Percentiles rank a stretch among this genome's conserved stretches.
These are phyloP conservation scores for Volucella bombylans DNA, from an alignment of 2,888 invertebrate genomes.

Conservation along the genomic window DNA sequence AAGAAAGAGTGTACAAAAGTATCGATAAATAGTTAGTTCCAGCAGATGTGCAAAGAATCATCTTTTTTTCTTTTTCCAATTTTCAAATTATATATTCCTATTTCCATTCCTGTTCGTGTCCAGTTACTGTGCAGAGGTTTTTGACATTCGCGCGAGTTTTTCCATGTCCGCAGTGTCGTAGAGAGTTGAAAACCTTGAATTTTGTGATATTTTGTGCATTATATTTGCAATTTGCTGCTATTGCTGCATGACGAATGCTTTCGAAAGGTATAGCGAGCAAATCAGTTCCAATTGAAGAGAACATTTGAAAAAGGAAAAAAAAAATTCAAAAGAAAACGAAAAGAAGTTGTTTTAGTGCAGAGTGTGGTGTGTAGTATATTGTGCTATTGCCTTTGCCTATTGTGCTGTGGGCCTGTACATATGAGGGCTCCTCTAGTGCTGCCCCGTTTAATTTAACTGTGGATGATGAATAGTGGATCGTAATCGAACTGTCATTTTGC, in stretches of 20 bases:
- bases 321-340: slow-evolving; percentile 35
- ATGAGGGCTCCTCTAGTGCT: slow-evolving; percentile 35
- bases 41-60: slow-evolving; percentile 10
- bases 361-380: too few species aligned
- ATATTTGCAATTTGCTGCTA: background rate
- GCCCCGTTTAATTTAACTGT: slow-evolving; percentile 38
- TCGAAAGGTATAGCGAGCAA: slow-evolving; percentile 6
- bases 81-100: background rate
- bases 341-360: background rate
- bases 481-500: slow-evolving; percentile 61
- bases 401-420: slow-evolving; percentile 45
- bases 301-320: background rate
- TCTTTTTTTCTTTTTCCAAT: slow-evolving; percentile 3
- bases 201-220: slow-evolving; percentile 22
- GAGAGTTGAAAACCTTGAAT: slow-evolving; percentile 27
- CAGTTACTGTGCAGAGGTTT: background rate
- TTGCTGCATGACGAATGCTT: slow-evolving; percentile 23
- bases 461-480: slow-evolving; percentile 64
- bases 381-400: background rate
- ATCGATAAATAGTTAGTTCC: slow-evolving; percentile 24
- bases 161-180: background rate
- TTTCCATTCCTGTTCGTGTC: too few species aligned
- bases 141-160: slow-evolving; percentile 8
- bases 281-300: slow-evolving; percentile 14
- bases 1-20: background rate